phyloP scores from a whole-genome alignment of 2,797 vertebrate species.

The Acestrorhynchus altus region DNA sequence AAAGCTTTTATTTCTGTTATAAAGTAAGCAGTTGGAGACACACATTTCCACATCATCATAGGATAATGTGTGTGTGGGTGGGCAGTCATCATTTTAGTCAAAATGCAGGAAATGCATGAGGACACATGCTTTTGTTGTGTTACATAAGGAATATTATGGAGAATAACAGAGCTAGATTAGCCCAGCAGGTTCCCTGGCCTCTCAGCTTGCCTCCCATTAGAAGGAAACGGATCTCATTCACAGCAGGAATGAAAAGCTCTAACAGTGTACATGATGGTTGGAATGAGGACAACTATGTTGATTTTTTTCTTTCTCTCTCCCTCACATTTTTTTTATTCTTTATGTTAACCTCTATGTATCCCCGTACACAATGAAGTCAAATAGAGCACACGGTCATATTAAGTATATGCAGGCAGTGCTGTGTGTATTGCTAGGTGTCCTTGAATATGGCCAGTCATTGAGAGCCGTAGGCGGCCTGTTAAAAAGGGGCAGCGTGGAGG shows the following conservation, averaged over 20 bases:
- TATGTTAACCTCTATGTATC: conserved; percentile 29
- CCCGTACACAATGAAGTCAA: conserved; percentile 30
- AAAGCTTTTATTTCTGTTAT: too few species aligned
- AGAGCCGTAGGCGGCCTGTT: conserved; percentile 77
- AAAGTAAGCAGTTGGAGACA: too few species aligned
- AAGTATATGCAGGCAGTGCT: conserved; percentile 50
- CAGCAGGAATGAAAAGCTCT: conserved; percentile 32
- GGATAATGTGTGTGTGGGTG: conserved; percentile 26
- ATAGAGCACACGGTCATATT: conserved; percentile 27
- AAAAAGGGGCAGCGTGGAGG: conserved; percentile 69
- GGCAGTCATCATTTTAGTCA: conserved; percentile 48
- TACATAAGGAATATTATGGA: conserved; percentile 41
- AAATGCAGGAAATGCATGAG: conserved; percentile 28
- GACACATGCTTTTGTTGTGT: conserved; percentile 15
- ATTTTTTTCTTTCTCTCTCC: conserved; percentile 33
- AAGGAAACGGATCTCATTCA: conserved; percentile 41
- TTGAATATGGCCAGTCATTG: conserved; percentile 80
- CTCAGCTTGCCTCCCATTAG: conserved; percentile 51
- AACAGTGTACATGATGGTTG: conserved; percentile 19
- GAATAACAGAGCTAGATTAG: conserved; percentile 42
- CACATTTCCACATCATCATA: conserved; percentile 37
- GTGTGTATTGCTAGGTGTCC: conserved; percentile 70
- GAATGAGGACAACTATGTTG: conserved; percentile 34
- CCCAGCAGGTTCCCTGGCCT: conserved; percentile 46
- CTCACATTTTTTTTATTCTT: conserved; percentile 16